Base-by-base conservation (phyloP, 2,888 invertebrate genomes). In the Hofmannophila pseudospretella region DNA sequence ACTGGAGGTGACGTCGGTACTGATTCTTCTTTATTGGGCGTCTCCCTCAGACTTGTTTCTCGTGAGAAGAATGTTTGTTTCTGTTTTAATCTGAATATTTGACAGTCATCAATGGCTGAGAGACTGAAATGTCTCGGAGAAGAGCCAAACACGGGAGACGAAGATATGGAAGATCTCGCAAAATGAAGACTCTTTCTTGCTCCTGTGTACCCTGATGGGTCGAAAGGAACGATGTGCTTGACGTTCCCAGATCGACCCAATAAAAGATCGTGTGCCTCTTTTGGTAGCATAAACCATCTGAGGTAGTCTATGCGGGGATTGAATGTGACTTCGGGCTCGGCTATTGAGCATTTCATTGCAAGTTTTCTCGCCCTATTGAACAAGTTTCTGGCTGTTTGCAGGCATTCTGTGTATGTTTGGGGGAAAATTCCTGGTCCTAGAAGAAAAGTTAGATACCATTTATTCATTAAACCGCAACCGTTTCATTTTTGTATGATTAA, bases 271-370 rank as follows among this genome's bases (percentile, higher is more conserved):
- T 94, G 93, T 0, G 96, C 96, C 82, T 97, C 96, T 62, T 93
- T 93, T 0, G 96, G 96, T 34, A 96, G 73, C 89, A 96, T 92
- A 75, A 96, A 97, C 96, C 96, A 97, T 43, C 96, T 88, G 8
- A 96, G 79, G 36, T 89, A 88, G 48, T 93, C 91, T 28, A 92
- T 90, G 30, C 91, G 87, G 8, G 88, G 85, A 54, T 92, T 92
- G 60, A 96, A 95, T 47, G 89, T 86, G 12, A 92, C 88, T 48
- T 91, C 90, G 49, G 94, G 94, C 64, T 96, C 94, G 13, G 92
- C 90, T 36, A 92, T 87, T 7, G 92, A 90, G 52, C 91, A 91
- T 53, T 93, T 88, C 79, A 92, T 92, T 11, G 93, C 94, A 62
- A 92, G 88, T 82, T 93, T 93, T 63, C 93, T 85, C 1, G 95